These are phyloP conservation scores for Lithobates sylvaticus DNA, from an alignment of 2,797 vertebrate genomes.

Conservation along the genomic window DNA sequence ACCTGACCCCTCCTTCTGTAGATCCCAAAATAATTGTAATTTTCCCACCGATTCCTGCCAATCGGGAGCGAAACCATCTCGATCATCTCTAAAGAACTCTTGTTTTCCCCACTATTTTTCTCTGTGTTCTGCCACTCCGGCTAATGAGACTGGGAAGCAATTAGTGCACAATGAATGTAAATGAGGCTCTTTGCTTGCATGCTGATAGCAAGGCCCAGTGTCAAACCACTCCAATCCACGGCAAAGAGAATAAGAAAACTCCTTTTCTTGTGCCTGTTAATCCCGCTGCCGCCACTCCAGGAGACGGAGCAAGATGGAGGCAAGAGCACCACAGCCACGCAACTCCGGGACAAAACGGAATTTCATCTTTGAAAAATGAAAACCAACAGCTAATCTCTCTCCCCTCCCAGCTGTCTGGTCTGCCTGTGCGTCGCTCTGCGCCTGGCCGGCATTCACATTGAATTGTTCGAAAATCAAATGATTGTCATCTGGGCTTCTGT, in stretches of 20 bases:
- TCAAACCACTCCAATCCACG: slow-evolving; percentile 51
- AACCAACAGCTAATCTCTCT: too few relatives aligned
- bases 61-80: background rate
- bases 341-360: background rate
- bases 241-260: slow-evolving; percentile 35
- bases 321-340: too few relatives aligned
- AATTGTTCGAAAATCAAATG: too few relatives aligned
- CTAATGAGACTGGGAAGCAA: slow-evolving; percentile 59
- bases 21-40: slow-evolving; percentile 28
- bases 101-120: slow-evolving; percentile 7
- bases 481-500: too few relatives aligned
- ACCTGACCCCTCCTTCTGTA: background rate
- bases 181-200: slow-evolving; percentile 50
- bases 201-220: slow-evolving; percentile 50
- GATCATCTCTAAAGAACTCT: background rate
- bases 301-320: slow-evolving; percentile 20
- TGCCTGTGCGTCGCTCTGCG: too few relatives aligned
- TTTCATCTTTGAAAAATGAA: slow-evolving; percentile 17
- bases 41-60: slow-evolving; percentile 24
- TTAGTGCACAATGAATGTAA: slow-evolving; percentile 60
- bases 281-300: slow-evolving; percentile 34
- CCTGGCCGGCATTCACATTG: too few relatives aligned
- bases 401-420: too few relatives aligned
- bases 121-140: slow-evolving; percentile 25
- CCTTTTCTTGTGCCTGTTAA: slow-evolving; percentile 46